These are phyloP conservation scores for Archegozetes longisetosus DNA, from an alignment of 1,140 invertebrate species.

Conservation along the genomic window DNA sequence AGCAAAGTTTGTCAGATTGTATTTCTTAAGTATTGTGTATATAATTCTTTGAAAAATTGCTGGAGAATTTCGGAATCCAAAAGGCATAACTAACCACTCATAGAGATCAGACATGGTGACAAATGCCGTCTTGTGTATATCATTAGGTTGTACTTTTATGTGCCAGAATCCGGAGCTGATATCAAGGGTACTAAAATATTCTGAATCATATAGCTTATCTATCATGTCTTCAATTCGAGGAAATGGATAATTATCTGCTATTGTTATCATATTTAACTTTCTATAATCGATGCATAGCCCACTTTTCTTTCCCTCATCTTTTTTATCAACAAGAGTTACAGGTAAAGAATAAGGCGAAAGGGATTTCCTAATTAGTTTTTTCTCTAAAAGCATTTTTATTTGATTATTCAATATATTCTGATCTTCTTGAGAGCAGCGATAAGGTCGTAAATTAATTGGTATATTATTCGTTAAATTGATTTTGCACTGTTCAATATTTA, in stretches of 20 bases:
- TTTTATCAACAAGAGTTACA: constrained; percentile 3
- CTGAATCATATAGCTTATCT: neutral
- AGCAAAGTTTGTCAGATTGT: constrained; percentile 13
- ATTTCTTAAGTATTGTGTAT: constrained; percentile 17
- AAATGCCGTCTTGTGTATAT: constrained; percentile 15
- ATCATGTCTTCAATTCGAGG: constrained; percentile 5
- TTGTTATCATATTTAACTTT: constrained; percentile 5
- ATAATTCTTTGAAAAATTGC: constrained; percentile 24
- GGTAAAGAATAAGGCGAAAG: constrained; percentile 5
- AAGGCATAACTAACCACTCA: constrained; percentile 19
- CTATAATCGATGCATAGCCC: constrained; percentile 5
- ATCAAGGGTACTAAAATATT: constrained; percentile 15
- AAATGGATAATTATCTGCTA: neutral
- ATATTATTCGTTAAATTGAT: constrained; percentile 2
- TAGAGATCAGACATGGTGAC: constrained; percentile 8
- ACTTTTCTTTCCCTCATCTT: constrained; percentile 6
- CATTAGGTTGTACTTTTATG: constrained; percentile 2
- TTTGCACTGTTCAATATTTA: neutral
- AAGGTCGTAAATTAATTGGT: constrained; percentile 7
- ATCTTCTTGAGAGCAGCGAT: constrained; percentile 3
- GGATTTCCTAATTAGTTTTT: constrained; percentile 6
- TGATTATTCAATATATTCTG: constrained; percentile 3
- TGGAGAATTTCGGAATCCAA: constrained; percentile 24
- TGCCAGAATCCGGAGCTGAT: constrained; percentile 15
- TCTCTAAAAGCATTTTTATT: constrained; percentile 6